Evolutionary conservation across 1,140 invertebrate species (phyloP).

Genomic region (Philopotamus ludificatus): DNA sequence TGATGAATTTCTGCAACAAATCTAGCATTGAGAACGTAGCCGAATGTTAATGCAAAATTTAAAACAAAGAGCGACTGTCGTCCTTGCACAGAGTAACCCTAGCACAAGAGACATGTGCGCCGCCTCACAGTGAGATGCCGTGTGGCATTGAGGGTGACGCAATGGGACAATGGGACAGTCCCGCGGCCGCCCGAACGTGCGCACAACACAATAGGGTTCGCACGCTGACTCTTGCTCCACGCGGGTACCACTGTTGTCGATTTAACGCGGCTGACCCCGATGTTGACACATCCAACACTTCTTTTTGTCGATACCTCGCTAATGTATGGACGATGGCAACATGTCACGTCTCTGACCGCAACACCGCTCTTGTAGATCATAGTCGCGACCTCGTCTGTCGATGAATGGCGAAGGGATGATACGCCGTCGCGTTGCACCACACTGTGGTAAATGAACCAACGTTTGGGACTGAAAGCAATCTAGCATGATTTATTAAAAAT

Average conservation of each 20-base stretch:
- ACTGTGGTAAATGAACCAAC: too few species aligned
- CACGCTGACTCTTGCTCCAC: conserved; percentile 8
- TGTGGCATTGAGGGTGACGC: conserved; percentile 21
- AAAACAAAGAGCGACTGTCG: too few species aligned
- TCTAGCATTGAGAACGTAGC: too few species aligned
- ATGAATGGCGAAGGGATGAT: too few species aligned
- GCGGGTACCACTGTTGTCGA: background rate
- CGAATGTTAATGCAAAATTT: too few species aligned
- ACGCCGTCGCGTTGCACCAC: too few species aligned
- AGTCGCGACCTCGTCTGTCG: background rate
- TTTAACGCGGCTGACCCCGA: background rate
- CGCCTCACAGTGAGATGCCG: background rate
- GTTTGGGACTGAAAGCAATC: background rate
- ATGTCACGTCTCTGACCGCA: background rate
- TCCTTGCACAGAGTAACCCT: background rate
- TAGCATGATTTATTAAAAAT: background rate
- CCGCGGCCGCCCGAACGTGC: background rate
- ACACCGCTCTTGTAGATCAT: too few species aligned
- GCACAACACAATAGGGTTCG: conserved; percentile 8
- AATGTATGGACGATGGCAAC: background rate
- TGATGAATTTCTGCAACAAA: background rate
- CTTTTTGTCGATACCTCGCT: background rate
- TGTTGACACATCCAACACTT: background rate
- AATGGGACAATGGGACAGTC: conserved; percentile 18
- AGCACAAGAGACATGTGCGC: background rate